Conservation (phyloP, 2,888 invertebrate genomes). For the Spialia ferax region DNA sequence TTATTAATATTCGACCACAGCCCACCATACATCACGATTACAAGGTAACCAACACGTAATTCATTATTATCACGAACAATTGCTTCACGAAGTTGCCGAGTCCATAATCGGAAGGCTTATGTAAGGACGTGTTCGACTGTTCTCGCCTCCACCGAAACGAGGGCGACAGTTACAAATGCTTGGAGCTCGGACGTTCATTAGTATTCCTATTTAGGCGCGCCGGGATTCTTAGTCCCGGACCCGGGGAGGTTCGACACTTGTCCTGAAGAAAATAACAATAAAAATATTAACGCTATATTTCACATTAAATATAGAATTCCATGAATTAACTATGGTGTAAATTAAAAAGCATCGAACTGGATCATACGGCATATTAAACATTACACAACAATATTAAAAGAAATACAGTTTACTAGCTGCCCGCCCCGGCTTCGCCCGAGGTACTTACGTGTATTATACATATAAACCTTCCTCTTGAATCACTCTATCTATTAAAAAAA, state of each 20-base stretch:
- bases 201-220: conserved; percentile 37
- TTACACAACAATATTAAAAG: too few relatives aligned
- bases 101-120: conserved; percentile 35
- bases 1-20: not conserved
- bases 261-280: too few relatives aligned
- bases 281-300: too few relatives aligned
- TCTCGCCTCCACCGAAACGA: conserved; percentile 19
- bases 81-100: conserved; percentile 29
- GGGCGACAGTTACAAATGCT: conserved; percentile 33
- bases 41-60: conserved; percentile 4
- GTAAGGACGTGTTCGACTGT: conserved; percentile 36
- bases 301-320: too few relatives aligned
- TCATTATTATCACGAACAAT: conserved; percentile 24
- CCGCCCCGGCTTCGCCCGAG: too few relatives aligned
- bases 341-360: too few relatives aligned
- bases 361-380: too few relatives aligned
- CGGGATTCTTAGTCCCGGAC: conserved; percentile 25
- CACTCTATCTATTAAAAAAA: too few relatives aligned
- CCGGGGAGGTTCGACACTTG: conserved; percentile 6
- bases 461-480: too few relatives aligned
- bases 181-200: conserved; percentile 31
- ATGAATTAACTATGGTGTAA: too few relatives aligned
- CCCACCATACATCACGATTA: not conserved
- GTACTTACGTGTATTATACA: too few relatives aligned
- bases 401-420: too few relatives aligned